phyloP scores from a whole-genome alignment of 2,113 vertebrate species.

The Kryptolebias marmoratus region DNA sequence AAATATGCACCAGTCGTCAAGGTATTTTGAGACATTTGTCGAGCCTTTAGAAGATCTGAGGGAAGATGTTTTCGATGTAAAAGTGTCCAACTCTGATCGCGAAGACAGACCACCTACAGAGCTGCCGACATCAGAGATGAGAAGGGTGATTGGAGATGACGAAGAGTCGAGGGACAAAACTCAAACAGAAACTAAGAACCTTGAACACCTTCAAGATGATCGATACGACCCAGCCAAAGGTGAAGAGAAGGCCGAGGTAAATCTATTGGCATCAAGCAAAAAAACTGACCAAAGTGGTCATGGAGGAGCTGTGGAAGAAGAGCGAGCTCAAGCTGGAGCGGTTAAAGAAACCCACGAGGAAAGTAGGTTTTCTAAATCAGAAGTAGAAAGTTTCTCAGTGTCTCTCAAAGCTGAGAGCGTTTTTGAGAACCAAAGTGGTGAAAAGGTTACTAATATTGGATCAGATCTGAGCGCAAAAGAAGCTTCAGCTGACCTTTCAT shows the following conservation, averaged over 20 bases:
- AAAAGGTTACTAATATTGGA: neutral
- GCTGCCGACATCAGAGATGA: conserved; percentile 14
- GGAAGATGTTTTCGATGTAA: conserved; percentile 4
- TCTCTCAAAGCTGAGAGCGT: conserved; percentile 16
- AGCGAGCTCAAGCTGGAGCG: conserved; percentile 9
- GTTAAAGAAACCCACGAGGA: conserved; percentile 12
- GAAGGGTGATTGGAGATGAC: neutral
- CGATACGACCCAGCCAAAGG: conserved; percentile 16
- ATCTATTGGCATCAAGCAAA: neutral
- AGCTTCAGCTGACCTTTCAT: neutral
- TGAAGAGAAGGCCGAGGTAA: conserved; percentile 16
- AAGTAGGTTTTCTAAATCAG: conserved; percentile 27
- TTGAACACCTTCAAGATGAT: neutral
- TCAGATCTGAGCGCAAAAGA: neutral
- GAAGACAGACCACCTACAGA: conserved; percentile 13
- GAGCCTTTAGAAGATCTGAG: conserved; percentile 76
- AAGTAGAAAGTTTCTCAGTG: conserved; percentile 41
- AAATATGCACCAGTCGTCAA: conserved; percentile 70
- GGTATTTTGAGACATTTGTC: conserved; percentile 77
- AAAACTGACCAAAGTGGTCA: conserved; percentile 11
- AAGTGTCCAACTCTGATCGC: neutral
- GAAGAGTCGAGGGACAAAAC: neutral
- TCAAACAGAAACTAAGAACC: conserved; percentile 20
- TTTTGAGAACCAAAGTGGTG: conserved; percentile 23
- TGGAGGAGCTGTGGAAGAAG: conserved; percentile 1